Evolutionary conservation across 2,113 vertebrate genomes (phyloP).

Genomic region (Crotalus helleri): DNA sequence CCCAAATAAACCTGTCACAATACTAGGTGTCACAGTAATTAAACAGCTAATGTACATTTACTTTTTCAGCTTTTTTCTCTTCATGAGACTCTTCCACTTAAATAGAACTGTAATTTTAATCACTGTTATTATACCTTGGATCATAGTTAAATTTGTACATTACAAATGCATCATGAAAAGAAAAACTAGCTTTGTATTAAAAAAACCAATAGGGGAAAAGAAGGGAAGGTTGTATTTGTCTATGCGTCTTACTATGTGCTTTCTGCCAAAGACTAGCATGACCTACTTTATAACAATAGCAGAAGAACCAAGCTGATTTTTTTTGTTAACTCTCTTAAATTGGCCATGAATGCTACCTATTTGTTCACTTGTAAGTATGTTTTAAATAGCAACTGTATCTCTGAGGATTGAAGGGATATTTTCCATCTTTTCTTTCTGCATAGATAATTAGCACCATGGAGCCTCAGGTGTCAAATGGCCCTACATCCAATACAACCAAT

Average conservation of each 20-base stretch:
- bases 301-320: conserved; percentile 64
- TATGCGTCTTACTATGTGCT: conserved; percentile 73
- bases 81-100: conserved; percentile 74
- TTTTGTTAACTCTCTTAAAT: conserved; percentile 65
- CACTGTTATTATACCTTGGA: conserved; percentile 77
- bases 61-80: conserved; percentile 67
- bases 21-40: conserved; percentile 72
- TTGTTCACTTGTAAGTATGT: conserved; percentile 56
- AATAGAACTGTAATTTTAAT: conserved; percentile 79
- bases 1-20: conserved; percentile 70
- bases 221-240: conserved; percentile 55
- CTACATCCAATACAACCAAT: conserved; percentile 94
- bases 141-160: conserved; percentile 80
- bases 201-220: conserved; percentile 60
- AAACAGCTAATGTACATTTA: conserved; percentile 77
- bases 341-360: conserved; percentile 67
- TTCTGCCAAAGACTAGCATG: conserved; percentile 70
- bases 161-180: conserved; percentile 76
- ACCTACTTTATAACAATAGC: conserved; percentile 75
- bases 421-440: conserved; percentile 52
- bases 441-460: conserved; percentile 99
- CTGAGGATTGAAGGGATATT: conserved; percentile 59
- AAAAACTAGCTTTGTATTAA: conserved; percentile 75
- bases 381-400: conserved; percentile 62
- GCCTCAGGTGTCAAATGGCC: conserved; percentile 98